Evolutionary conservation across 2,113 vertebrate genomes (phyloP).

Genomic region (Gallinago media): DNA sequence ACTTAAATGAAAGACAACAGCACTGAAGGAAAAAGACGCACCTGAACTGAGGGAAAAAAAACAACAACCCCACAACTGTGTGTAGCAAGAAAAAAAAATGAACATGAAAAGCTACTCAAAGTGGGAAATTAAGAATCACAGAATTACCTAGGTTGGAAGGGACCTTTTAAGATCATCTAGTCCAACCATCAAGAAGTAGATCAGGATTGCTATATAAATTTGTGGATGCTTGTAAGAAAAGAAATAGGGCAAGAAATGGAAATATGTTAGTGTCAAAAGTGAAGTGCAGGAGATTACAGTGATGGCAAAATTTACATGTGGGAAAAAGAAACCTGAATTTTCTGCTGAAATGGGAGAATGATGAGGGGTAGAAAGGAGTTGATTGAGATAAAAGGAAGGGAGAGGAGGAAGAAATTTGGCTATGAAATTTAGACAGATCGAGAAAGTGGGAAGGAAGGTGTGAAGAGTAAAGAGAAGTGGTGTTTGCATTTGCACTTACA

Average conservation of each 20-base stretch:
- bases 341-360: background rate
- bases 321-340: background rate
- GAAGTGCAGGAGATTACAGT: background rate
- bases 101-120: background rate
- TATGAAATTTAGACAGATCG: background rate
- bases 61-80: background rate
- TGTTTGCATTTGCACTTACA: background rate
- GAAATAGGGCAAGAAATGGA: background rate
- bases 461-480: background rate
- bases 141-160: too few relatives aligned
- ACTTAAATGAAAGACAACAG: background rate
- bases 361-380: background rate
- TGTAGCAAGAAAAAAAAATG: background rate
- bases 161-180: too few relatives aligned
- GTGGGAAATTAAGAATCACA: background rate
- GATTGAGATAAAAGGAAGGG: background rate
- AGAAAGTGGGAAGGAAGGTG: background rate
- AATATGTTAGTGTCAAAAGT: background rate
- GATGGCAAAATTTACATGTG: background rate
- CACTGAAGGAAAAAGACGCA: background rate
- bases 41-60: background rate
- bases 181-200: background rate
- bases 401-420: background rate
- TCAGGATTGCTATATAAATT: background rate
- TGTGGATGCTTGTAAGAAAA: background rate